Percentiles rank a stretch among this genome's conserved stretches.
These are phyloP conservation scores for Drosophila seclusa DNA, from an alignment of 2,888 invertebrate genomes.

Conservation along the genomic window DNA sequence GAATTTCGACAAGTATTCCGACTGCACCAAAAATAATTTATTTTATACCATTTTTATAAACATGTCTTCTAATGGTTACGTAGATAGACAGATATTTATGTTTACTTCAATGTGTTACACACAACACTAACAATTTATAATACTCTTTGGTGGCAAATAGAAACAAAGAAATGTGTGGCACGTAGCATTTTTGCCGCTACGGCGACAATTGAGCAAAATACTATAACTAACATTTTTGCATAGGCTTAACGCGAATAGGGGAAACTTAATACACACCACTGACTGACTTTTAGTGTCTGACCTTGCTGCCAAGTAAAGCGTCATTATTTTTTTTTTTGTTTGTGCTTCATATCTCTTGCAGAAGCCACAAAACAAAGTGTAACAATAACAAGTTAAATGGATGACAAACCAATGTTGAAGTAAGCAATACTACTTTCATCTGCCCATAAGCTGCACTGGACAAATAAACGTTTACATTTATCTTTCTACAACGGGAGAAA, in stretches of 20 bases:
- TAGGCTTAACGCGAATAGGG: slow-evolving; percentile 27
- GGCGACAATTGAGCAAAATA: slow-evolving; percentile 25
- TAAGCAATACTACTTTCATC: slow-evolving; percentile 45
- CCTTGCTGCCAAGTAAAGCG: slow-evolving; percentile 46
- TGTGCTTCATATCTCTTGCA: slow-evolving; percentile 33
- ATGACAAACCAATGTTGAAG: slow-evolving; percentile 42
- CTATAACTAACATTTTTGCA: slow-evolving; percentile 45
- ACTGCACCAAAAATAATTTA: not conserved
- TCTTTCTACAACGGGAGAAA: too few relatives aligned
- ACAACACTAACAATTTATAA: not conserved
- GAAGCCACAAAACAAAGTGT: slow-evolving; percentile 53
- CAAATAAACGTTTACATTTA: not conserved
- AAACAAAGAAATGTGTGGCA: slow-evolving; percentile 32
- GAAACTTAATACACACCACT: slow-evolving; percentile 61
- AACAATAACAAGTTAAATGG: slow-evolving; percentile 35
- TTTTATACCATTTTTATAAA: not conserved
- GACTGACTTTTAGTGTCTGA: slow-evolving; percentile 59
- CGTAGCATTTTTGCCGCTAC: slow-evolving; percentile 76
- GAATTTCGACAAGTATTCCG: not conserved
- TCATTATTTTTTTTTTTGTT: slow-evolving; percentile 24
- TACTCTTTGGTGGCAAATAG: not conserved
- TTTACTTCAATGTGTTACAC: not conserved
- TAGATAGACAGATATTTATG: not conserved
- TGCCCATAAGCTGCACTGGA: not conserved
- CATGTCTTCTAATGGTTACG: not conserved